These are phyloP conservation scores for Drosophila subquinaria DNA, from an alignment of 2,888 invertebrate genomes.

Conservation along the genomic window DNA sequence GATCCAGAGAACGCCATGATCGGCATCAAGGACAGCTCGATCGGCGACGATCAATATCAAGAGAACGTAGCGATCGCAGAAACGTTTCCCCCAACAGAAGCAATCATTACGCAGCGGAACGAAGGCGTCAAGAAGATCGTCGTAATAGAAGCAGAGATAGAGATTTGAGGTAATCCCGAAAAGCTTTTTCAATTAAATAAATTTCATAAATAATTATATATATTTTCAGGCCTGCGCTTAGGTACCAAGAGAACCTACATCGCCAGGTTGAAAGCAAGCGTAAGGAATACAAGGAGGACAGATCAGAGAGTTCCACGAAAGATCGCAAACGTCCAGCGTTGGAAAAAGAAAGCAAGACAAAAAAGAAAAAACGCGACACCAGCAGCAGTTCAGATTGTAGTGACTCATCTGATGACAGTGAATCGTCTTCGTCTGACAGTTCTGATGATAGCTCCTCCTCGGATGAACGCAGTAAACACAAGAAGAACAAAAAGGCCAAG, in stretches of 20 bases:
- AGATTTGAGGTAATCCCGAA: slow-evolving; percentile 46
- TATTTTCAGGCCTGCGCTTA: slow-evolving; percentile 4
- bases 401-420: slow-evolving; percentile 44
- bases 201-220: background rate
- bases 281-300: slow-evolving; percentile 4
- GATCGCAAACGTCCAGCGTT: slow-evolving; percentile 25
- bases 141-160: slow-evolving; percentile 30
- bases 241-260: slow-evolving; percentile 1
- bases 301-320: slow-evolving; percentile 3
- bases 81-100: slow-evolving; percentile 30
- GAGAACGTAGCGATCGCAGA: slow-evolving; percentile 20
- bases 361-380: slow-evolving; percentile 60
- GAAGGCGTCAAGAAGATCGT: slow-evolving; percentile 21
- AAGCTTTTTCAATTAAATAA: background rate
- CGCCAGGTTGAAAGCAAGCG: background rate
- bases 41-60: slow-evolving; percentile 3
- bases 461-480: slow-evolving; percentile 68
- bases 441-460: slow-evolving; percentile 64
- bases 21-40: background rate
- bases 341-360: slow-evolving; percentile 44
- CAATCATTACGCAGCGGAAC: slow-evolving; percentile 32
- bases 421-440: slow-evolving; percentile 54
- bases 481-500: slow-evolving; percentile 64
- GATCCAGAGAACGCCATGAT: slow-evolving; percentile 14
- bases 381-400: slow-evolving; percentile 57